A percentile compares a stretch with the other conserved stretches of the same genome.
phyloP scores from a whole-genome alignment of 1,140 invertebrate genomes.

The Halictus rubicundus region DNA sequence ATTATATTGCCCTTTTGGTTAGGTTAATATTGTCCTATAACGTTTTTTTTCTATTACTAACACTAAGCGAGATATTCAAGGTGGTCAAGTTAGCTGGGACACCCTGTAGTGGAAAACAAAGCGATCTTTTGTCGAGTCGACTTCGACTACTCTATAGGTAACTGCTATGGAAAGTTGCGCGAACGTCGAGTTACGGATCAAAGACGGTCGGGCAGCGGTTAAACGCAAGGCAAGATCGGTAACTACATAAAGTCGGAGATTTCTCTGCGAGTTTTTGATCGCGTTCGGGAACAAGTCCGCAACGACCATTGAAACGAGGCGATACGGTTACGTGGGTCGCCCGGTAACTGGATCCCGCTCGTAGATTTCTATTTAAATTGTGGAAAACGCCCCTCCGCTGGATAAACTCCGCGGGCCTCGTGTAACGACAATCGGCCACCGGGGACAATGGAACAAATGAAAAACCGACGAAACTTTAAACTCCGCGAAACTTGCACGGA shows the following conservation, averaged over 20 bases:
- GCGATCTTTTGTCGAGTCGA: no score
- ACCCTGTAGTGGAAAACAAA: no score
- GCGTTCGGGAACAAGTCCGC: conserved; percentile 11
- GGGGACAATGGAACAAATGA: not conserved
- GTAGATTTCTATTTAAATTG: conserved; percentile 53
- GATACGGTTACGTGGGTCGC: conserved; percentile 51
- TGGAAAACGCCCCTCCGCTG: not conserved
- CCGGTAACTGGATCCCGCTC: conserved; percentile 42
- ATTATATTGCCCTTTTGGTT: no score
- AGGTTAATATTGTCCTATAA: no score
- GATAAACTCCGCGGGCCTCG: not conserved
- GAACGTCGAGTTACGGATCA: not conserved
- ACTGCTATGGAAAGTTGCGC: conserved; percentile 23
- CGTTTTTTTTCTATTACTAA: no score
- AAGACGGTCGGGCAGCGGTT: conserved; percentile 30
- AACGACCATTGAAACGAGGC: conserved; percentile 46
- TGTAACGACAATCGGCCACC: not conserved
- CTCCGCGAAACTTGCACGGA: not conserved
- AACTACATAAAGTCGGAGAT: conserved; percentile 21
- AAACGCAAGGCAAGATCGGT: conserved; percentile 32
- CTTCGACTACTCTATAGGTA: no score
- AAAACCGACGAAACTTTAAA: conserved; percentile 13
- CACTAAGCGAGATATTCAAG: no score
- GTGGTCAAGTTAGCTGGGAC: no score
- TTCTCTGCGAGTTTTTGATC: not conserved